Percentiles rank a stretch among this genome's conserved stretches.
Evolutionary conservation across 1,140 invertebrate species (phyloP).

Genomic region (Megathymus violae): DNA sequence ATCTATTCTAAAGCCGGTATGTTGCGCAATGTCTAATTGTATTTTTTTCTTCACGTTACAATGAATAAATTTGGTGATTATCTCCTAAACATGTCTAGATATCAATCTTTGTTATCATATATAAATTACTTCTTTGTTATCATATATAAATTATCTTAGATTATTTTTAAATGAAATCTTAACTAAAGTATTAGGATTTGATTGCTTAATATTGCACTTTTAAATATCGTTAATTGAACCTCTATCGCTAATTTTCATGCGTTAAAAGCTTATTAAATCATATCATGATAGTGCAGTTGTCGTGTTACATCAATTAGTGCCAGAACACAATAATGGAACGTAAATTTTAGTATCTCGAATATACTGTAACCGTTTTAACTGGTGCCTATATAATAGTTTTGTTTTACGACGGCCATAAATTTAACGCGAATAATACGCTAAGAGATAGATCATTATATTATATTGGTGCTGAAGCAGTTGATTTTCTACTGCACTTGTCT

Average conservation of each 20-base stretch:
- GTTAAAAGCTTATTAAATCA: not conserved
- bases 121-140: constrained; percentile 9
- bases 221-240: not conserved
- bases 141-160: constrained; percentile 1
- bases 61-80: not conserved
- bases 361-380: constrained; percentile 16
- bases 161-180: constrained; percentile 8
- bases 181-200: constrained; percentile 9
- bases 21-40: not conserved
- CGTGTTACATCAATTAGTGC: constrained; percentile 17
- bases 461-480: constrained; percentile 69
- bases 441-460: constrained; percentile 76
- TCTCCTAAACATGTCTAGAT: constrained; percentile 7
- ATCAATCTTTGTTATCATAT: constrained; percentile 15
- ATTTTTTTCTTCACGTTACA: not conserved
- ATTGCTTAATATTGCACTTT: not conserved
- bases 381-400: constrained; percentile 38
- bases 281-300: not conserved
- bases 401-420: constrained; percentile 43
- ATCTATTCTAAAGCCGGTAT: not conserved
- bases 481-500: constrained; percentile 61
- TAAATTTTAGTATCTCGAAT: constrained; percentile 15
- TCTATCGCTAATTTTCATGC: constrained; percentile 2
- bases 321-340: constrained; percentile 10
- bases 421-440: constrained; percentile 55